phyloP scores from a whole-genome alignment of 2,113 vertebrate species.

The Aspiorhynchus laticeps region DNA sequence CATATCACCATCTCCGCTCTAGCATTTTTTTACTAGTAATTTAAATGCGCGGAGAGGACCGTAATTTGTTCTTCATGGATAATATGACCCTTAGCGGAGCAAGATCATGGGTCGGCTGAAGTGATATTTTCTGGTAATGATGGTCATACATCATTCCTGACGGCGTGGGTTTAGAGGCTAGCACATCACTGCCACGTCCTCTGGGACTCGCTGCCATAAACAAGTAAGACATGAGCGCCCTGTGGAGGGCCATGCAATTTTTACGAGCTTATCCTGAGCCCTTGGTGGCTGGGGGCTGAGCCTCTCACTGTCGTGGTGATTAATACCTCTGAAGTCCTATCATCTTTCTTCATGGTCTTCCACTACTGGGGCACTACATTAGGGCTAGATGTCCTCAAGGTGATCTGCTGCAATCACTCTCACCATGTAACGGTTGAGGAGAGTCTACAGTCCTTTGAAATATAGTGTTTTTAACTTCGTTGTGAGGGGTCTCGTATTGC shows the following conservation, averaged over 20 bases:
- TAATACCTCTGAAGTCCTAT: constrained; percentile 60
- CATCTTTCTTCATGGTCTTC: constrained; percentile 58
- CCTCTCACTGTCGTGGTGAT: constrained; percentile 59
- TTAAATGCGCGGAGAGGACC: constrained; percentile 56
- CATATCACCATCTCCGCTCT: constrained; percentile 53
- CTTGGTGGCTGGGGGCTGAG: constrained; percentile 53
- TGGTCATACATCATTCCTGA: constrained; percentile 59
- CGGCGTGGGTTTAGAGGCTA: constrained; percentile 58
- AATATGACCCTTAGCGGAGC: constrained; percentile 61
- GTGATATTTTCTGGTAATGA: constrained; percentile 64
- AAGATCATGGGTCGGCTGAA: constrained; percentile 60
- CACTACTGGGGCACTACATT: constrained; percentile 56
- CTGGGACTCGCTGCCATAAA: constrained; percentile 60
- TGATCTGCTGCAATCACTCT: constrained; percentile 57
- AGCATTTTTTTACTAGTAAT: constrained; percentile 47
- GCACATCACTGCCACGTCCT: constrained; percentile 53
- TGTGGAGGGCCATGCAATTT: constrained; percentile 59
- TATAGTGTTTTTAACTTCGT: constrained; percentile 50
- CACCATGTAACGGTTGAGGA: constrained; percentile 46
- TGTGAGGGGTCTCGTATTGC: constrained; percentile 16
- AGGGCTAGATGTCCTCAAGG: constrained; percentile 60
- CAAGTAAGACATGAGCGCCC: constrained; percentile 56
- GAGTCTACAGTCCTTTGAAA: constrained; percentile 40
- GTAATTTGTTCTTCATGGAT: constrained; percentile 62
- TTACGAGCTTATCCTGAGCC: constrained; percentile 57